Percentiles rank a stretch among this genome's conserved stretches.
Evolutionary conservation across 2,888 invertebrate species (phyloP).

Genomic region (Athetis lepigone): DNA sequence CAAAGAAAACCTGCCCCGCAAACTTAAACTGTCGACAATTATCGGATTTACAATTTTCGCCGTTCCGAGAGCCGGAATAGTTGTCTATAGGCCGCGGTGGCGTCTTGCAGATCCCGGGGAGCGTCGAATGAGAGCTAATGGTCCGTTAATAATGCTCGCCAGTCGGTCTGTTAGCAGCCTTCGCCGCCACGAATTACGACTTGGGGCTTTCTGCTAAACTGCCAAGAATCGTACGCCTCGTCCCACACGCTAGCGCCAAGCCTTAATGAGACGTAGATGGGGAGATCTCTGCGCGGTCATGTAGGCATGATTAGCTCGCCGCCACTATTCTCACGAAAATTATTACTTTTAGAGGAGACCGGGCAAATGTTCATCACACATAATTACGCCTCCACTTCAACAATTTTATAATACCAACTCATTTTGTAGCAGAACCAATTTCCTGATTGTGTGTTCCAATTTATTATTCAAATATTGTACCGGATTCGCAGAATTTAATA

Average conservation of each 20-base stretch:
- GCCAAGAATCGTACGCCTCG: constrained; percentile 77
- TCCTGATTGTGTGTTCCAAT: constrained; percentile 42
- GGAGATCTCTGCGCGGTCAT: constrained; percentile 65
- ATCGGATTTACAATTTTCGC: constrained; percentile 66
- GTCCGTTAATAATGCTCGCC: constrained; percentile 85
- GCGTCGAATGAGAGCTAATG: constrained; percentile 85
- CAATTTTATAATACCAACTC: constrained; percentile 31
- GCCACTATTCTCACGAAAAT: constrained; percentile 60
- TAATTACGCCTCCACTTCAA: constrained; percentile 33
- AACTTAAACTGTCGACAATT: constrained; percentile 60
- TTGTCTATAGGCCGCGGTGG: constrained; percentile 60
- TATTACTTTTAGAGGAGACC: constrained; percentile 58
- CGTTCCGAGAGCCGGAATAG: constrained; percentile 47
- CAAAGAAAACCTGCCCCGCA: constrained; percentile 33
- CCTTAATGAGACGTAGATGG: constrained; percentile 76
- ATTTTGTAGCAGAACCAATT: constrained; percentile 22
- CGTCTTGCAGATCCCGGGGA: constrained; percentile 72
- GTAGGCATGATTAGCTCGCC: constrained; percentile 71
- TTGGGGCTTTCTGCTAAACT: constrained; percentile 80
- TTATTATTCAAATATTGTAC: constrained; percentile 47
- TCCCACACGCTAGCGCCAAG: constrained; percentile 66
- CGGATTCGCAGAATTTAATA: constrained; percentile 44
- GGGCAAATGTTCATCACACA: constrained; percentile 44
- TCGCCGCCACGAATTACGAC: constrained; percentile 81
- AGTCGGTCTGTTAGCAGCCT: constrained; percentile 82